phyloP scores from a whole-genome alignment of 1,140 invertebrate genomes.

The Aleiodes sp. region DNA sequence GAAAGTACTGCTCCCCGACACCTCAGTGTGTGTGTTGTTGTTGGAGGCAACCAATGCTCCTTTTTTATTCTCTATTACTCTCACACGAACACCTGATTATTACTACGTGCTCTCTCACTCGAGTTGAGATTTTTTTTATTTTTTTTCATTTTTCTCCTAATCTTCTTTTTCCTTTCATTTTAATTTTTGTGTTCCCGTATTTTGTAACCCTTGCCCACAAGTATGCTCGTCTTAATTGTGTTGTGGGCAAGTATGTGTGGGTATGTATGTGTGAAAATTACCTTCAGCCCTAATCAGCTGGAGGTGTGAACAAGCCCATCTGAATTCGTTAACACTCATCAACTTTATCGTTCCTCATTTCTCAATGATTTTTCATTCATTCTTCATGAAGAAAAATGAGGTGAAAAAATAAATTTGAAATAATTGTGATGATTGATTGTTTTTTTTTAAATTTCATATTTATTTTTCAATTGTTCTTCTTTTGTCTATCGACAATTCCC shows the following conservation, averaged over 20 bases:
- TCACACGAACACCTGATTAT: constrained; percentile 31
- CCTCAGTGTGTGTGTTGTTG: constrained; percentile 45
- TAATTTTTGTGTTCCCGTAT: not conserved
- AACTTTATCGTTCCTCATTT: not conserved
- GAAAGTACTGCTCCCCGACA: constrained; percentile 66
- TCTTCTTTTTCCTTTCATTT: not conserved
- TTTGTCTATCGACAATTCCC: too few species aligned
- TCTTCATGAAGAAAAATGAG: not conserved
- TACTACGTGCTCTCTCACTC: constrained; percentile 28
- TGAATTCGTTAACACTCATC: constrained; percentile 55
- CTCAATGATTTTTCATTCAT: not conserved
- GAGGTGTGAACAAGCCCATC: constrained; percentile 58
- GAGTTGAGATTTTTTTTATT: not conserved
- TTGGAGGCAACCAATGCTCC: too few species aligned
- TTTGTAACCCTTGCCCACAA: not conserved
- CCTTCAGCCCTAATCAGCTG: constrained; percentile 48
- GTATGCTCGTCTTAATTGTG: not conserved
- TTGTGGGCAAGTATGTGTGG: not conserved
- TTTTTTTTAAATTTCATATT: too few species aligned
- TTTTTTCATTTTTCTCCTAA: not conserved
- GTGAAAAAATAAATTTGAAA: too few species aligned
- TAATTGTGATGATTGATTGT: too few species aligned
- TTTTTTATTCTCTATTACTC: constrained; percentile 17
- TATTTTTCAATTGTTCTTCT: too few species aligned
- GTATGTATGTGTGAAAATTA: constrained; percentile 44